Evolutionary conservation across 2,888 invertebrate species (phyloP).

Genomic region (Epinotia brunnichana): DNA sequence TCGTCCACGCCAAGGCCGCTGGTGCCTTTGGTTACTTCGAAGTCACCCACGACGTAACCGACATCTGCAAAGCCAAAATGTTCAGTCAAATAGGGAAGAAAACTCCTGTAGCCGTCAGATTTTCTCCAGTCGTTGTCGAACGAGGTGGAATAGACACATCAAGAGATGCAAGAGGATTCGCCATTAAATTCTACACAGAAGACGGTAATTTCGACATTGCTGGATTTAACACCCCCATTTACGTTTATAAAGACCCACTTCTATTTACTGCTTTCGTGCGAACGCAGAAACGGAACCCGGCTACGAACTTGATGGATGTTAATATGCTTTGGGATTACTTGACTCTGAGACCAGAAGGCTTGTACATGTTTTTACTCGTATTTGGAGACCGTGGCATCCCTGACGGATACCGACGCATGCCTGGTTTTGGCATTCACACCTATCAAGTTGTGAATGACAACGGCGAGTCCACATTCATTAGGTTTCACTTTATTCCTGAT

Average conservation of each 20-base stretch:
- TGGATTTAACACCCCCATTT: conserved; percentile 94
- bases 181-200: conserved; percentile 95
- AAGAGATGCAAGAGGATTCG: conserved; percentile 94
- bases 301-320: conserved; percentile 91
- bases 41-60: conserved; percentile 91
- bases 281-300: conserved; percentile 96
- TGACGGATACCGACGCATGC: conserved; percentile 94
- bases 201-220: conserved; percentile 95
- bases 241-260: conserved; percentile 93
- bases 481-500: conserved; percentile 94
- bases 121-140: conserved; percentile 92
- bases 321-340: conserved; percentile 97
- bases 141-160: conserved; percentile 93
- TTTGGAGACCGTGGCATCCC: conserved; percentile 95
- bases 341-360: conserved; percentile 90
- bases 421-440: conserved; percentile 95
- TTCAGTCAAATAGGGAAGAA: conserved; percentile 89
- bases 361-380: conserved; percentile 91
- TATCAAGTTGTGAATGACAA: conserved; percentile 91
- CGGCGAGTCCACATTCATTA: conserved; percentile 88
- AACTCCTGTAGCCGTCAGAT: conserved; percentile 90
- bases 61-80: conserved; percentile 89
- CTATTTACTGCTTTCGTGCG: conserved; percentile 95
- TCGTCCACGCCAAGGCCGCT: conserved; percentile 96
- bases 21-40: conserved; percentile 94